Evolutionary conservation across 2,797 vertebrate genomes (phyloP).

Genomic region (Eptatretus atami): DNA sequence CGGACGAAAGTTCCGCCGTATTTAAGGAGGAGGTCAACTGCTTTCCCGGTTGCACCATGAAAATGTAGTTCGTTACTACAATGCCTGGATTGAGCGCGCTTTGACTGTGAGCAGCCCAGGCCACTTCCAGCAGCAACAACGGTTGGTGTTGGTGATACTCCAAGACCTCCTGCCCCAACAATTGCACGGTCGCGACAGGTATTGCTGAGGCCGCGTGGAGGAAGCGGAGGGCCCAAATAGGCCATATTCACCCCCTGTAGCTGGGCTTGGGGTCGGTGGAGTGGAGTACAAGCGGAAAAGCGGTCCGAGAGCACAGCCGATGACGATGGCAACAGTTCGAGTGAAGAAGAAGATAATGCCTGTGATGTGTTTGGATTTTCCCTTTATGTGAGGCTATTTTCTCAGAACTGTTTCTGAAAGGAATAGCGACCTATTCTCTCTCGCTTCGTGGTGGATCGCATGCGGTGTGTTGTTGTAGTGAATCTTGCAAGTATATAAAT

Average conservation of each 20-base stretch:
- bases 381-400: slow-evolving; percentile 39
- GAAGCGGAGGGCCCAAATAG: slow-evolving; percentile 30
- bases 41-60: slow-evolving; percentile 83
- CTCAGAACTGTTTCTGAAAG: no score
- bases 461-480: no score
- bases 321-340: slow-evolving; percentile 34
- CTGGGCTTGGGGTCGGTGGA: slow-evolving; percentile 65
- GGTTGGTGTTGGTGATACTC: slow-evolving; percentile 12
- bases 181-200: neutral
- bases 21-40: slow-evolving; percentile 79
- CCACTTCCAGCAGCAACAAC: slow-evolving; percentile 14
- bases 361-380: slow-evolving; percentile 42
- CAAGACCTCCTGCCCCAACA: slow-evolving; percentile 5
- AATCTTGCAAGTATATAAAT: no score
- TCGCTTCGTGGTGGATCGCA: no score
- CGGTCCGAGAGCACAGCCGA: slow-evolving; percentile 34
- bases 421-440: no score
- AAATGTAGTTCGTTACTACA: slow-evolving; percentile 92
- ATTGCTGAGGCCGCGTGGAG: slow-evolving; percentile 22
- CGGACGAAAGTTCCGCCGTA: slow-evolving; percentile 62
- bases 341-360: slow-evolving; percentile 32
- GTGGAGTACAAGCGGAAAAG: slow-evolving; percentile 77
- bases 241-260: neutral
- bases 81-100: slow-evolving; percentile 87
- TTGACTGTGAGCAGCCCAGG: slow-evolving; percentile 19